Conservation (phyloP, 2,797 vertebrate species). For the Meda fulgida region DNA sequence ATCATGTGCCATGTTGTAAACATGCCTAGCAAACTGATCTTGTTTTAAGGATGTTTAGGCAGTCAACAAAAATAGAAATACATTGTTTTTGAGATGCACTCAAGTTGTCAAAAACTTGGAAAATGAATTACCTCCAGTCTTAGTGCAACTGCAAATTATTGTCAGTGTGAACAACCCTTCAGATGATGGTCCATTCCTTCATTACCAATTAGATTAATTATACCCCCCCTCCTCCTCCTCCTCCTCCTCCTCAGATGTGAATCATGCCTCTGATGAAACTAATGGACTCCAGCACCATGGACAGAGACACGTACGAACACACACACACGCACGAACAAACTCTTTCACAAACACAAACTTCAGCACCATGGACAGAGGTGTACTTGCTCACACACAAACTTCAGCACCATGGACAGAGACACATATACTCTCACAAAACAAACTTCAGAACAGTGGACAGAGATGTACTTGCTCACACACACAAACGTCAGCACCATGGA, state of each 20-base stretch:
- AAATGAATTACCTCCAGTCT: neutral
- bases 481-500: neutral
- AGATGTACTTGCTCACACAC: neutral
- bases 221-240: too few relatives aligned
- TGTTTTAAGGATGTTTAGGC: neutral
- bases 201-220: neutral
- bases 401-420: neutral
- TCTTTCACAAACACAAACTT: neutral
- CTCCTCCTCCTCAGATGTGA: too few relatives aligned
- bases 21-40: neutral
- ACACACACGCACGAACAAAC: too few relatives aligned
- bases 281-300: constrained; percentile 4
- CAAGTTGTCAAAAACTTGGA: neutral
- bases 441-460: neutral
- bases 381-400: neutral
- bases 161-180: neutral
- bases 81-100: neutral
- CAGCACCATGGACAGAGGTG: neutral
- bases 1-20: neutral
- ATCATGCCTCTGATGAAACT: neutral
- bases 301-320: neutral
- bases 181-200: neutral
- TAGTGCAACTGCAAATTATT: neutral
- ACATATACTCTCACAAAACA: too few relatives aligned
- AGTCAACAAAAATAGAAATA: neutral